Evolutionary conservation across 2,797 vertebrate genomes (phyloP).

Genomic region (Syngnathus rostellatus): DNA sequence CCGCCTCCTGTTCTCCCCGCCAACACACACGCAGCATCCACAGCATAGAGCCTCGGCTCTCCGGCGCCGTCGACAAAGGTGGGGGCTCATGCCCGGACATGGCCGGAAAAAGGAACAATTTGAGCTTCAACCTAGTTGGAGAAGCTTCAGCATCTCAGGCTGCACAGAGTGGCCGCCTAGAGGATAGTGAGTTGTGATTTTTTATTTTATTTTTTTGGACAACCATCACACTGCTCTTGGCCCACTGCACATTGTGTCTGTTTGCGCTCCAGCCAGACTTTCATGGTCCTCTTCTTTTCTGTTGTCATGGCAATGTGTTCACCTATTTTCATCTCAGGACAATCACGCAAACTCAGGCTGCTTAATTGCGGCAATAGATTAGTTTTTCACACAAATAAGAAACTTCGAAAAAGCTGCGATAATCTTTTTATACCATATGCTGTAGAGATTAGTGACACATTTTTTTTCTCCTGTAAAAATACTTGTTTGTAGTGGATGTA

Average conservation of each 20-base stretch:
- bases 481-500: constrained; percentile 3
- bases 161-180: constrained; percentile 72
- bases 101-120: constrained; percentile 51
- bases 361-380: constrained; percentile 14
- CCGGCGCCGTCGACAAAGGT: constrained; percentile 12
- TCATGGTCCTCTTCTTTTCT: constrained; percentile 22
- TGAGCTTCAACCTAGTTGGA: constrained; percentile 76
- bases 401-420: constrained; percentile 12
- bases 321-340: constrained; percentile 48
- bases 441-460: constrained; percentile 37
- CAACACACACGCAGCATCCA: constrained; percentile 15
- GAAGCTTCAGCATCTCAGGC: constrained; percentile 72
- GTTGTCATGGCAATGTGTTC: constrained; percentile 10
- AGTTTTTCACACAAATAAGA: constrained; percentile 29
- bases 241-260: neutral
- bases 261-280: neutral
- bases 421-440: constrained; percentile 14
- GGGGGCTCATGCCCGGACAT: neutral
- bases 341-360: constrained; percentile 23
- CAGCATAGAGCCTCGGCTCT: constrained; percentile 4
- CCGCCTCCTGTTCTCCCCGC: constrained; percentile 40
- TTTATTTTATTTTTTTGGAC: neutral
- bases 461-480: constrained; percentile 3
- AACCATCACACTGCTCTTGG: constrained; percentile 27
- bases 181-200: constrained; percentile 35